Conservation (phyloP, 1,140 invertebrate species). For the Ectropis grisescens region DNA sequence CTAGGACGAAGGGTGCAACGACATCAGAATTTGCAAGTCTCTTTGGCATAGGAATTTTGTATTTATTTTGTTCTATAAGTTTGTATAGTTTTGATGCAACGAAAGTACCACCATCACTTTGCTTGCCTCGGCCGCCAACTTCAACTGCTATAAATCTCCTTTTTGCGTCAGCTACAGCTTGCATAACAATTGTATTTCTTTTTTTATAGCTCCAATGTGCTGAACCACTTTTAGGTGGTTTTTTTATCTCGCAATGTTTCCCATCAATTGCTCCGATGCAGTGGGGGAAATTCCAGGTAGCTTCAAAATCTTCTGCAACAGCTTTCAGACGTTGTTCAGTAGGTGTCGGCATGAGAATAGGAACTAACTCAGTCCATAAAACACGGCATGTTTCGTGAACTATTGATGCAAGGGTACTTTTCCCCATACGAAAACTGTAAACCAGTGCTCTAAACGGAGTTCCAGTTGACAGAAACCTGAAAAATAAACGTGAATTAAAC, state of each 20-base stretch:
- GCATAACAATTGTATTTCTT: too few relatives aligned
- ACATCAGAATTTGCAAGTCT: background rate
- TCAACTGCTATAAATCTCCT: conserved; percentile 35
- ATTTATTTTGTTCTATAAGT: background rate
- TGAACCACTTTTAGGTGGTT: conserved; percentile 29
- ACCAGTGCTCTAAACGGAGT: too few relatives aligned
- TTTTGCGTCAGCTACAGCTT: conserved; percentile 38
- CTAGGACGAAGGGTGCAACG: background rate
- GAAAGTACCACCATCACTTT: conserved; percentile 21
- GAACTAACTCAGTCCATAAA: conserved; percentile 3
- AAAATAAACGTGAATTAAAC: conserved; percentile 1
- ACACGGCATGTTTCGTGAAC: conserved; percentile 3
- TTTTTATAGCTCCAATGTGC: conserved; percentile 36
- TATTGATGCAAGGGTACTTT: conserved; percentile 1
- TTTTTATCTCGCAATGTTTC: conserved; percentile 26
- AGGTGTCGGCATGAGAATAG: conserved; percentile 4
- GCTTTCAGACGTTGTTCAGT: too few relatives aligned
- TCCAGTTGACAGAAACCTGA: conserved; percentile 2
- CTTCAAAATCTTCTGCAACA: too few relatives aligned
- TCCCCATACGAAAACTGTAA: conserved; percentile 1
- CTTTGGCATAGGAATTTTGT: background rate
- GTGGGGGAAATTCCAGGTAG: conserved; percentile 13
- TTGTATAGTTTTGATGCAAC: background rate
- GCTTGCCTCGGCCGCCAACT: conserved; percentile 31
- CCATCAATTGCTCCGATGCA: too few relatives aligned